phyloP scores from a whole-genome alignment of 2,888 invertebrate species.

The Napeogenes sylphis region DNA sequence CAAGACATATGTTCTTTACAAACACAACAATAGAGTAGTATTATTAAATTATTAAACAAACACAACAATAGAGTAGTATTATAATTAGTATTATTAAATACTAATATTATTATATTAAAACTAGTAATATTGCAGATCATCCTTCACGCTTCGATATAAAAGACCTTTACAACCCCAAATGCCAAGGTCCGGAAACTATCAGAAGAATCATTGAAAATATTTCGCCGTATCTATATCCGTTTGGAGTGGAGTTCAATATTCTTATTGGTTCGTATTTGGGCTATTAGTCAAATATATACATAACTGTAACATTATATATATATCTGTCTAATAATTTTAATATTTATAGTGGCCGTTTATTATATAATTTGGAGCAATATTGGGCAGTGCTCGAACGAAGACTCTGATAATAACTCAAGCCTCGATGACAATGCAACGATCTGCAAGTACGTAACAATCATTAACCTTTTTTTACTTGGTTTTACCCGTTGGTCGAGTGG shows the following conservation, averaged over 20 bases:
- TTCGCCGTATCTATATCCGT: slow-evolving; percentile 88
- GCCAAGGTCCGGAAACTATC: slow-evolving; percentile 66
- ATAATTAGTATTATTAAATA: too few species aligned
- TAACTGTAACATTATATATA: too few species aligned
- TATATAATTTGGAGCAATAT: slow-evolving; percentile 87
- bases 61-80: too few species aligned
- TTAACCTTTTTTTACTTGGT: neutral
- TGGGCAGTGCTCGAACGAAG: slow-evolving; percentile 75
- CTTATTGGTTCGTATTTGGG: slow-evolving; percentile 77
- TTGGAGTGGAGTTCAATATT: slow-evolving; percentile 88
- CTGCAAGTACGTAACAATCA: slow-evolving; percentile 55
- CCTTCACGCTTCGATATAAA: slow-evolving; percentile 50
- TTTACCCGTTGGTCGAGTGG: too few species aligned
- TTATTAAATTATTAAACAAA: too few species aligned
- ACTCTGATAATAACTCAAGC: slow-evolving; percentile 51
- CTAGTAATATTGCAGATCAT: slow-evolving; percentile 9
- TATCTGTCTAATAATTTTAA: too few species aligned
- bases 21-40: too few species aligned
- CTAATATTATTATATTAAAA: too few species aligned
- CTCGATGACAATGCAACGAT: slow-evolving; percentile 52
- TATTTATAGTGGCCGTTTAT: slow-evolving; percentile 80
- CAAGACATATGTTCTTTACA: too few species aligned
- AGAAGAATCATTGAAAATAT: slow-evolving; percentile 76
- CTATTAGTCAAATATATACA: too few species aligned
- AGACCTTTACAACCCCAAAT: slow-evolving; percentile 59